Evolutionary conservation across 2,113 vertebrate species (phyloP).

Genomic region (Dolichotis patagonum): DNA sequence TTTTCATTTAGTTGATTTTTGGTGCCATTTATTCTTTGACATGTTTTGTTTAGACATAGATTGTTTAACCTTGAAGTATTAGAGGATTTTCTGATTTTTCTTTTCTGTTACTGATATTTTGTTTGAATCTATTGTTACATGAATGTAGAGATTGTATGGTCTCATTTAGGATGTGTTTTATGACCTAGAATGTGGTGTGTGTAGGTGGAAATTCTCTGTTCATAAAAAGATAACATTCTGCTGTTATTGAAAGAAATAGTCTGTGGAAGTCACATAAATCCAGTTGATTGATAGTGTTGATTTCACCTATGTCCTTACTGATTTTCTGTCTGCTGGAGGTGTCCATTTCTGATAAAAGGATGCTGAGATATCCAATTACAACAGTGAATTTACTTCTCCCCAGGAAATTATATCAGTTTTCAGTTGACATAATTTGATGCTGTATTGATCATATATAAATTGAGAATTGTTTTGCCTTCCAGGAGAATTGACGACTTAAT

Average conservation of each 20-base stretch:
- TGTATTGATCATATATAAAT: neutral
- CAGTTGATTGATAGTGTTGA: neutral
- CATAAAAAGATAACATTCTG: neutral
- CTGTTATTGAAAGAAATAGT: neutral
- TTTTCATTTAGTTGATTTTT: neutral
- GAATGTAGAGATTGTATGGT: neutral
- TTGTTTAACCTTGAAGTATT: neutral
- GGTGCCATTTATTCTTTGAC: neutral
- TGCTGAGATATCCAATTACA: neutral
- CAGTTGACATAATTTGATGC: neutral
- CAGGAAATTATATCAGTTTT: neutral
- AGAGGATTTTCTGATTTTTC: neutral
- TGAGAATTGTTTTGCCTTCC: neutral
- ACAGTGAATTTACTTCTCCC: neutral
- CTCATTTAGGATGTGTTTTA: neutral
- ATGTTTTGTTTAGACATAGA: neutral
- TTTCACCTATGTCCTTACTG: neutral
- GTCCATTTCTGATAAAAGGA: neutral
- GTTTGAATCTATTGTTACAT: neutral
- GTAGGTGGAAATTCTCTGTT: neutral
- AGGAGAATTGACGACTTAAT: neutral
- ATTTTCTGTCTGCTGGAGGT: neutral
- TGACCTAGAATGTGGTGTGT: neutral
- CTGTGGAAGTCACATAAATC: neutral
- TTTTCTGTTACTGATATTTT: neutral